phyloP scores from a whole-genome alignment of 2,888 invertebrate species.

The Megamerina dolium region DNA sequence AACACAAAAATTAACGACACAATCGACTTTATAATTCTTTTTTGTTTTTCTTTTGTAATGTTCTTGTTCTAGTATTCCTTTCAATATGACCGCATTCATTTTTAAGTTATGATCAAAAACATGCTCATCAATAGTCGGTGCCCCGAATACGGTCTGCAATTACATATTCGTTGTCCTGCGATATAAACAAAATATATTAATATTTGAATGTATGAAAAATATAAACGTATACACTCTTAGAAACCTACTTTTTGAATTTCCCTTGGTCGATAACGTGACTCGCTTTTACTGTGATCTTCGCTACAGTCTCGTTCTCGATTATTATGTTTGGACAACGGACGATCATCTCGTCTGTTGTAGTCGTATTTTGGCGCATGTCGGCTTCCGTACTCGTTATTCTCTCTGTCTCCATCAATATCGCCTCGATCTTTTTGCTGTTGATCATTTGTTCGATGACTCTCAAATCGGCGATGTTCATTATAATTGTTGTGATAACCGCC shows the following conservation, averaged over 20 bases:
- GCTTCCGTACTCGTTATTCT: conserved; percentile 31
- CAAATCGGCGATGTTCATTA: conserved; percentile 39
- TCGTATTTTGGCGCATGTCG: conserved; percentile 31
- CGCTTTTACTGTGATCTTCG: conserved; percentile 35
- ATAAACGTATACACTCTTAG: background rate
- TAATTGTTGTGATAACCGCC: conserved; percentile 31
- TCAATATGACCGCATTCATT: background rate
- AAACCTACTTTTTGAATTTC: conserved; percentile 35
- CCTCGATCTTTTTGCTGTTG: conserved; percentile 26
- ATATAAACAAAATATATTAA: conserved; percentile 3
- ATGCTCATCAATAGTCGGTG: conserved; percentile 34
- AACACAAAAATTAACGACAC: conserved; percentile 23
- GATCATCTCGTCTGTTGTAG: conserved; percentile 33
- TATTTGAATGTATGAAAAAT: background rate
- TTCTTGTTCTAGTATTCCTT: background rate
- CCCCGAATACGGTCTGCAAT: conserved; percentile 30
- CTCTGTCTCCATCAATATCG: conserved; percentile 26
- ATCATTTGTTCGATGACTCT: conserved; percentile 25
- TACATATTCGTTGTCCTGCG: conserved; percentile 36
- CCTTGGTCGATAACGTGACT: conserved; percentile 33
- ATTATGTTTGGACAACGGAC: conserved; percentile 23
- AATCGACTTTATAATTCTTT: conserved; percentile 23
- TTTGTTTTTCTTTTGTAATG: conserved; percentile 1
- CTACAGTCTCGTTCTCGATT: conserved; percentile 34
- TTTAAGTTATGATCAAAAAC: background rate